A percentile compares a stretch with the other conserved stretches of the same genome.
Conservation (phyloP, 2,797 vertebrate species). For the Sciurus carolinensis region DNA sequence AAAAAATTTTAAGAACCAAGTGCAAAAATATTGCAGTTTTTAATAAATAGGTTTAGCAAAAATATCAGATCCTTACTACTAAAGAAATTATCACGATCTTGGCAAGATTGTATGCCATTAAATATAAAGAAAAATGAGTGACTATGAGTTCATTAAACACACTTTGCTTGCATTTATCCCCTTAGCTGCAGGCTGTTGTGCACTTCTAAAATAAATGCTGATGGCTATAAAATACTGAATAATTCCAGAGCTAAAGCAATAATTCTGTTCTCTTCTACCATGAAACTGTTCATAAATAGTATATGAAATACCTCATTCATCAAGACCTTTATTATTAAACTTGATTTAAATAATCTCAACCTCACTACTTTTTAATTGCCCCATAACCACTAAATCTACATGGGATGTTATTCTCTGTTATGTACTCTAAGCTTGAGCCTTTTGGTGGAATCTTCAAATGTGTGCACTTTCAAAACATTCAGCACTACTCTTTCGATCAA, state of each 20-base stretch:
- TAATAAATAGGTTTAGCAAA: not conserved
- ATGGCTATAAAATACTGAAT: not conserved
- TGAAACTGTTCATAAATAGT: not conserved
- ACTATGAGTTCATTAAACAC: not conserved
- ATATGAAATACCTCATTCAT: not conserved
- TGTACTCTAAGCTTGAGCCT: not conserved
- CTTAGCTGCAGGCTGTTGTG: not conserved
- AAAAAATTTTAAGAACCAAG: not conserved
- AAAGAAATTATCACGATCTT: not conserved
- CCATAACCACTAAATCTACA: not conserved
- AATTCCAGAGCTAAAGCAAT: not conserved
- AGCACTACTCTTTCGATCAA: not conserved
- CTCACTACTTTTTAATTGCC: not conserved
- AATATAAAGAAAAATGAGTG: not conserved
- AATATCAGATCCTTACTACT: not conserved
- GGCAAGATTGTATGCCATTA: not conserved
- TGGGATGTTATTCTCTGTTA: no score
- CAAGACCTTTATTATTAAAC: not conserved
- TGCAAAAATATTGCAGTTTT: not conserved
- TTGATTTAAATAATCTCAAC: not conserved
- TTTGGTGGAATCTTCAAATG: not conserved
- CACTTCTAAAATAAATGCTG: not conserved
- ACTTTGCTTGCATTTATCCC: not conserved
- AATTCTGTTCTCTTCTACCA: not conserved
- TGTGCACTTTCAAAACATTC: not conserved